phyloP scores from a whole-genome alignment of 1,140 invertebrate genomes.

The Orius laevigatus region DNA sequence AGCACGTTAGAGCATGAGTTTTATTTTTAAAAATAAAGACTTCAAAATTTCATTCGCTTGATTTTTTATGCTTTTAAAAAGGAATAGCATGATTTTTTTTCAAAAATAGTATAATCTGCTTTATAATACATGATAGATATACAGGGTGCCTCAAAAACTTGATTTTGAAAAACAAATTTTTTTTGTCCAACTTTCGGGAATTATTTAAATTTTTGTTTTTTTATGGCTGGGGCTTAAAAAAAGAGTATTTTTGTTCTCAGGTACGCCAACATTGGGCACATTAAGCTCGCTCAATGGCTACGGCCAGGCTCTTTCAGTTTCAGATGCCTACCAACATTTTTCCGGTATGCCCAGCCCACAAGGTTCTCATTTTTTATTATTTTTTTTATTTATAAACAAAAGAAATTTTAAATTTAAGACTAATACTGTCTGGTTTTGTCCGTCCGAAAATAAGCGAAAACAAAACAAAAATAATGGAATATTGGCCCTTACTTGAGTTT shows the following conservation, averaged over 20 bases:
- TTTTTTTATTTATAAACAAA: slow-evolving; percentile 8
- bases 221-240: background rate
- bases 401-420: no score
- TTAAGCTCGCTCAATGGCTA: slow-evolving; percentile 20
- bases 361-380: slow-evolving; percentile 12
- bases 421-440: no score
- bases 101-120: no score
- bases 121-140: no score
- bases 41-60: no score
- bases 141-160: background rate
- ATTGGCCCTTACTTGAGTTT: background rate
- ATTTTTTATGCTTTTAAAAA: no score
- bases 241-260: slow-evolving; percentile 11
- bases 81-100: no score
- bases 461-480: slow-evolving; percentile 1
- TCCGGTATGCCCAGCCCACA: slow-evolving; percentile 13
- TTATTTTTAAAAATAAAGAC: no score
- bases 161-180: background rate
- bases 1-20: no score
- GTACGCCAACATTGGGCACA: slow-evolving; percentile 16
- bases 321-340: slow-evolving; percentile 20
- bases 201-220: background rate
- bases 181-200: background rate
- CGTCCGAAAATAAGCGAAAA: background rate
- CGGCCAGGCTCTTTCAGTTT: slow-evolving; percentile 15